Conservation (phyloP, 2,113 vertebrate genomes). For the Channa maculata region DNA sequence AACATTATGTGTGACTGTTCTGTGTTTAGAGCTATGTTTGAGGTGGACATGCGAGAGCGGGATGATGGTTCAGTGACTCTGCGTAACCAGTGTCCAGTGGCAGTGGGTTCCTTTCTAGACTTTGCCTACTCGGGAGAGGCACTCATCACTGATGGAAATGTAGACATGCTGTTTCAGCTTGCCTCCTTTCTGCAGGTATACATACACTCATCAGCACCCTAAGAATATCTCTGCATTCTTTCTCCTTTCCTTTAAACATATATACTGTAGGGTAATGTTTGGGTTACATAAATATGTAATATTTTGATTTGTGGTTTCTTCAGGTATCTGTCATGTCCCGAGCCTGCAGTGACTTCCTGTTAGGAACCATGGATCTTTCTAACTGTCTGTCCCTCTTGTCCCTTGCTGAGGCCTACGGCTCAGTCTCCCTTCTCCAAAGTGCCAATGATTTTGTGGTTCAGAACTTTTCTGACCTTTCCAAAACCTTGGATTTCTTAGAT, state of each 20-base stretch:
- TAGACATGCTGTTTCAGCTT: conserved; percentile 96
- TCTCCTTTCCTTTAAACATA: not conserved
- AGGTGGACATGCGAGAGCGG: conserved; percentile 96
- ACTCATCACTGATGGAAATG: conserved; percentile 93
- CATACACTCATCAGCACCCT: not conserved
- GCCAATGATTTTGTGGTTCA: conserved; percentile 89
- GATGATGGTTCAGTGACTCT: conserved; percentile 92
- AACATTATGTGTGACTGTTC: not conserved
- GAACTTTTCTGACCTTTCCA: conserved; percentile 89
- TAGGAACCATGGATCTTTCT: conserved; percentile 89
- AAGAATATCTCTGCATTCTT: not conserved
- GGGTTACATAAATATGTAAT: too few species aligned
- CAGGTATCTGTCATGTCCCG: conserved; percentile 88
- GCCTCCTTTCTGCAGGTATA: conserved; percentile 93
- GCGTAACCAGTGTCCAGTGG: conserved; percentile 88
- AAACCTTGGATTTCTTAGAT: conserved; percentile 91
- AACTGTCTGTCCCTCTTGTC: conserved; percentile 93
- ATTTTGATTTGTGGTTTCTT: not conserved
- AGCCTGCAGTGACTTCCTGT: conserved; percentile 96
- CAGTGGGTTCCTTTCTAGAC: conserved; percentile 92
- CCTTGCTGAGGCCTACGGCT: conserved; percentile 93
- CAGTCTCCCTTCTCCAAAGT: conserved; percentile 84
- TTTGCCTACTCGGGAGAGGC: conserved; percentile 94
- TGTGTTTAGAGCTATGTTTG: conserved; percentile 91
- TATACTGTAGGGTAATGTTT: too few species aligned